Evolutionary conservation across 1,140 invertebrate species (phyloP).

Genomic region (Drosophila sulfurigaster): DNA sequence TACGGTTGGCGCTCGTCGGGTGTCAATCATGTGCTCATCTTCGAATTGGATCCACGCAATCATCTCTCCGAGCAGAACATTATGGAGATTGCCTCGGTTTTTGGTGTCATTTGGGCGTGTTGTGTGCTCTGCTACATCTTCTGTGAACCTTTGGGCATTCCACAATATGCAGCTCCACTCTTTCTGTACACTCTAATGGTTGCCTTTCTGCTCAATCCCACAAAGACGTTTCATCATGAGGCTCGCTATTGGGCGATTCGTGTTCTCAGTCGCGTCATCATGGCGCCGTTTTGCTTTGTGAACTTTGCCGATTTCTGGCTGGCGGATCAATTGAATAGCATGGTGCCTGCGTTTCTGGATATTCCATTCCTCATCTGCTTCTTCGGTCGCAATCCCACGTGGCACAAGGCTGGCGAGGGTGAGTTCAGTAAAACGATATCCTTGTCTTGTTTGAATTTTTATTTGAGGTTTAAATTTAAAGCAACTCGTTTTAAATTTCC

Average conservation of each 20-base stretch:
- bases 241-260: conserved; percentile 89
- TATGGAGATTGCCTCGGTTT: conserved; percentile 94
- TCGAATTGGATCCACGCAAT: conserved; percentile 95
- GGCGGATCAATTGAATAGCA: conserved; percentile 98
- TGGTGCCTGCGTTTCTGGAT: conserved; percentile 95
- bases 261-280: conserved; percentile 89
- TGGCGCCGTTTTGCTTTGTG: conserved; percentile 97
- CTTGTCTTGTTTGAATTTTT: not conserved
- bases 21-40: conserved; percentile 94
- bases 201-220: conserved; percentile 92
- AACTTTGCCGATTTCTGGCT: conserved; percentile 99
- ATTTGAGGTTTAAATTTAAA: not conserved
- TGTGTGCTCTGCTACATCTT: conserved; percentile 89
- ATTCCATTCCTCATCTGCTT: conserved; percentile 96
- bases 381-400: conserved; percentile 90
- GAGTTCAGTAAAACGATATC: conserved; percentile 52
- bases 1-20: conserved; percentile 96
- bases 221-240: conserved; percentile 91
- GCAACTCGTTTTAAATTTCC: not conserved
- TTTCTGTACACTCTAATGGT: conserved; percentile 89
- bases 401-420: conserved; percentile 88
- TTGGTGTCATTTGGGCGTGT: conserved; percentile 94
- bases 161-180: conserved; percentile 92
- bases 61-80: conserved; percentile 94
- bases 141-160: conserved; percentile 90